A percentile compares a stretch with the other conserved stretches of the same genome.
Conservation (phyloP, 2,113 vertebrate genomes). For the Mixornis gularis region DNA sequence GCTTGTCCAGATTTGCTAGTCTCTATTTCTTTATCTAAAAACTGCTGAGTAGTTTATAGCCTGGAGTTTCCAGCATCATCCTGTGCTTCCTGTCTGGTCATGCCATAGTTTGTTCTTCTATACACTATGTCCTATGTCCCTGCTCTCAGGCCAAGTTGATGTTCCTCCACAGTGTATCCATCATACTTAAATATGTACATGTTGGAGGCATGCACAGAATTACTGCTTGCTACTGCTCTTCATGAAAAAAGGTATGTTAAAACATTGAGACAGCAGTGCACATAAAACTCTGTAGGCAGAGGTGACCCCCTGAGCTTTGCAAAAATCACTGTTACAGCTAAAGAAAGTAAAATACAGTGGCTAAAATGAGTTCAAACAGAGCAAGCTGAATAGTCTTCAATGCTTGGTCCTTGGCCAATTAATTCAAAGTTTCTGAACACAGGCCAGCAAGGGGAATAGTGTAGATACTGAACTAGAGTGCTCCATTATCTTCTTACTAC, state of each 20-base stretch:
- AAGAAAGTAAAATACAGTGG: neutral
- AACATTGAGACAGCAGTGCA: neutral
- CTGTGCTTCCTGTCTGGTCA: neutral
- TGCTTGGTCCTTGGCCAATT: neutral
- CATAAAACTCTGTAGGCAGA: neutral
- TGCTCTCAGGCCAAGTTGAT: neutral
- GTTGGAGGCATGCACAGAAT: neutral
- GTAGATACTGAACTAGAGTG: neutral
- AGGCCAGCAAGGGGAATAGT: neutral
- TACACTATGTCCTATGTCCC: neutral
- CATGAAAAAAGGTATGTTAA: neutral
- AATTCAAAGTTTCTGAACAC: neutral
- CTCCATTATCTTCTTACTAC: neutral
- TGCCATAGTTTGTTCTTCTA: neutral
- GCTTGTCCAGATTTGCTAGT: neutral
- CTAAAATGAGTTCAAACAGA: neutral
- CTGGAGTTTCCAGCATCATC: neutral
- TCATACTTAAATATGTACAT: neutral
- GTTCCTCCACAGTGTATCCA: neutral
- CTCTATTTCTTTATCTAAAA: neutral
- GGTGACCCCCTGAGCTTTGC: neutral
- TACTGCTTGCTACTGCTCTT: neutral
- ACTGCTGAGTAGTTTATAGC: neutral
- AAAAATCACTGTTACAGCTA: neutral
- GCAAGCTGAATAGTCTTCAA: neutral